Conservation (phyloP, 2,888 invertebrate species). For the Acanthosepion pharaonis region DNA sequence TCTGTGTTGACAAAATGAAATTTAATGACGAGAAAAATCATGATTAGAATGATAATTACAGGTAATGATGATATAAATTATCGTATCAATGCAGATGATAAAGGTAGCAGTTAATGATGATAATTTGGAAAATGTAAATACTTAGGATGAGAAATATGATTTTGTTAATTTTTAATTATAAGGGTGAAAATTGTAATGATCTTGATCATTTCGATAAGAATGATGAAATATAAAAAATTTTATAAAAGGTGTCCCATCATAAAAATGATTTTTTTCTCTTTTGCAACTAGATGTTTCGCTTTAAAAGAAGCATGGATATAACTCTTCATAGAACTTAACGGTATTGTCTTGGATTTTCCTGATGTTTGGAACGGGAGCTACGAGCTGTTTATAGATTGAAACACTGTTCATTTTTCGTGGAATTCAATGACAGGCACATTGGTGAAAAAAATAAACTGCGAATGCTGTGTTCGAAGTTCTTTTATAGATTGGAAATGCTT, state of each 20-base stretch:
- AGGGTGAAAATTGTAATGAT: not conserved
- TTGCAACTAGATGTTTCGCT: too few relatives aligned
- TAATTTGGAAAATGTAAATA: not conserved
- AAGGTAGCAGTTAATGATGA: not conserved
- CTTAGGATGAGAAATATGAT: not conserved
- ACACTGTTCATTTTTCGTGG: too few relatives aligned
- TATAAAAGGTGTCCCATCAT: not conserved
- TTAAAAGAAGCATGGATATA: too few relatives aligned
- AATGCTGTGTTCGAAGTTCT: too few relatives aligned
- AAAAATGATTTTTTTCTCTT: not conserved
- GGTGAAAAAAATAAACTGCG: too few relatives aligned
- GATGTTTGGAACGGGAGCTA: too few relatives aligned
- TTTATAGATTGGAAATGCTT: too few relatives aligned
- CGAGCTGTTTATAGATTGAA: too few relatives aligned
- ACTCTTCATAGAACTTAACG: too few relatives aligned
- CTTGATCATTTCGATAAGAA: not conserved
- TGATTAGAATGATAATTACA: not conserved
- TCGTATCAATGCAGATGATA: not conserved
- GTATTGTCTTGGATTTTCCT: too few relatives aligned
- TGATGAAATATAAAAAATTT: not conserved
- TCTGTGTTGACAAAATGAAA: not conserved
- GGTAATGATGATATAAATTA: not conserved
- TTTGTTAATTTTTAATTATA: not conserved
- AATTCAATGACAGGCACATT: too few relatives aligned
- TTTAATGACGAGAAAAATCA: not conserved